Conservation (phyloP, 1,140 invertebrate species). For the Metopolophium dirhodum region DNA sequence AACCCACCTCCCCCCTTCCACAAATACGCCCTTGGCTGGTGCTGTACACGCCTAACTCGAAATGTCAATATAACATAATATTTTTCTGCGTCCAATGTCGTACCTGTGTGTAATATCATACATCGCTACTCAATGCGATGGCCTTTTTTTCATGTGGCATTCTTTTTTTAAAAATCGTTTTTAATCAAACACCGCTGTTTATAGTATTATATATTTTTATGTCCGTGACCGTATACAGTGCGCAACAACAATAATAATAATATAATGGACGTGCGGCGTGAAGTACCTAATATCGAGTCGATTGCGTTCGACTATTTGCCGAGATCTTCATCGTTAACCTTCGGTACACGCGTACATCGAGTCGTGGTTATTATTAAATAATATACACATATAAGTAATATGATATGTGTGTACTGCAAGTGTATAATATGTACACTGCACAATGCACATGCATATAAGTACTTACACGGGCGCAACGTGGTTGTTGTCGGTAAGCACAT, state of each 20-base stretch:
- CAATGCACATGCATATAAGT: background rate
- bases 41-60: background rate
- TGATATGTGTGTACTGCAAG: too few relatives aligned
- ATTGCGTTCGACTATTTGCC: background rate
- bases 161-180: background rate
- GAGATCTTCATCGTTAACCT: background rate
- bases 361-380: background rate
- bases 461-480: background rate
- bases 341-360: background rate
- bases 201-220: background rate
- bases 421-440: too few relatives aligned
- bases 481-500: background rate
- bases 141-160: background rate
- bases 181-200: background rate
- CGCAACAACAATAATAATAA: background rate
- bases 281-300: background rate
- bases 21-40: too few relatives aligned
- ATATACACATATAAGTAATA: background rate
- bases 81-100: background rate
- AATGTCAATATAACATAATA: background rate
- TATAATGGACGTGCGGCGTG: background rate
- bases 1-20: too few relatives aligned
- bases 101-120: background rate
- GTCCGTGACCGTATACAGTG: background rate
- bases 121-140: background rate